These are phyloP conservation scores for Holocentrus rufus DNA, from an alignment of 2,797 vertebrate species.

Conservation along the genomic window DNA sequence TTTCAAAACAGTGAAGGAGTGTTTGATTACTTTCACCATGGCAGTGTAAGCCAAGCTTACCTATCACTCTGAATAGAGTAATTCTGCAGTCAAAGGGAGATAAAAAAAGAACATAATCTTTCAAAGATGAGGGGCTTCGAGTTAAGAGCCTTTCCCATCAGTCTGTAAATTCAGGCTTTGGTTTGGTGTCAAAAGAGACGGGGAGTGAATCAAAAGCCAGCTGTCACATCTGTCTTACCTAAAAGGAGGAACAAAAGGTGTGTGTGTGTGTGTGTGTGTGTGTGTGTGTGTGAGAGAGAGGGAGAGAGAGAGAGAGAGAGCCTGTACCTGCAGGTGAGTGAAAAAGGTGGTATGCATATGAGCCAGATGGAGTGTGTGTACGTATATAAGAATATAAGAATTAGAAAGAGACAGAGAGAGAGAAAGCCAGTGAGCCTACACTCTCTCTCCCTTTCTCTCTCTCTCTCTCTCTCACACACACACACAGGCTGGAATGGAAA, in stretches of 20 bases:
- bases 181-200: constrained; percentile 41
- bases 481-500: constrained; percentile 40
- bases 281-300: no score
- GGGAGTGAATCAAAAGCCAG: constrained; percentile 61
- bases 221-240: constrained; percentile 56
- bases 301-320: no score
- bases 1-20: constrained; percentile 16
- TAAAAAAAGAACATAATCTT: constrained; percentile 30
- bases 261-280: constrained; percentile 17
- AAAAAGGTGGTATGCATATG: constrained; percentile 35
- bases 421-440: constrained; percentile 43
- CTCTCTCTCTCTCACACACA: constrained; percentile 27
- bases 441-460: constrained; percentile 16
- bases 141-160: constrained; percentile 49
- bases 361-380: constrained; percentile 22
- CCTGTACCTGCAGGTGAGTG: constrained; percentile 31
- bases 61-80: constrained; percentile 14
- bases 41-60: constrained; percentile 11
- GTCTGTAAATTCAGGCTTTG: constrained; percentile 52
- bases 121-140: constrained; percentile 53
- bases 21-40: constrained; percentile 29
- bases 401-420: constrained; percentile 12
- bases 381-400: constrained; percentile 26
- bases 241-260: constrained; percentile 57
- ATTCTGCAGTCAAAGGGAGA: constrained; percentile 42